These are phyloP conservation scores for Lepidurus packardi DNA, from an alignment of 1,140 invertebrate genomes.

Conservation along the genomic window DNA sequence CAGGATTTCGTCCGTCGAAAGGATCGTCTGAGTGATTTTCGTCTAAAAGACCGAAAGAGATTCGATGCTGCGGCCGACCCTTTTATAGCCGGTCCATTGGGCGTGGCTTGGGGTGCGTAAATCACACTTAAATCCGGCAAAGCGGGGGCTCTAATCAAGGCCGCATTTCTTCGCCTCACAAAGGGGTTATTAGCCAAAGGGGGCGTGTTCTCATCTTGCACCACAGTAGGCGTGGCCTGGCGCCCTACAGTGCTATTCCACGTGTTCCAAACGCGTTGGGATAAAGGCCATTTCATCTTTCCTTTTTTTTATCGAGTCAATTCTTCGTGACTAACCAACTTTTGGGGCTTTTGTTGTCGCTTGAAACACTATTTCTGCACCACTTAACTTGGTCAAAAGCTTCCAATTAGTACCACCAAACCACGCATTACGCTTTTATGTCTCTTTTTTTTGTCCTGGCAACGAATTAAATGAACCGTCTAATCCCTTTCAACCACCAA, in stretches of 20 bases:
- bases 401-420: not conserved
- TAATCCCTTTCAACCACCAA: not conserved
- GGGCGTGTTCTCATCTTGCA: not conserved
- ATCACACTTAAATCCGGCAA: conserved; percentile 2
- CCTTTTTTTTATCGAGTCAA: not conserved
- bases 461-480: not conserved
- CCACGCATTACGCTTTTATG: not conserved
- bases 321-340: not conserved
- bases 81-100: conserved; percentile 27
- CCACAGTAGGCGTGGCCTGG: not conserved
- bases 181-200: conserved; percentile 5
- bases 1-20: conserved; percentile 37
- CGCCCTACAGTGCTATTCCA: not conserved
- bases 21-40: conserved; percentile 35
- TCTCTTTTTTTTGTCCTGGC: not conserved
- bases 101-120: not conserved
- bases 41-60: conserved; percentile 33
- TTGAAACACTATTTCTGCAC: not conserved
- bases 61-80: conserved; percentile 28
- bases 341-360: not conserved
- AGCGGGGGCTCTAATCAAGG: not conserved
- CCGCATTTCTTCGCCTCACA: not conserved
- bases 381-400: not conserved
- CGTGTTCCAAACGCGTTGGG: conserved; percentile 12
- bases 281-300: conserved; percentile 19